Percentiles rank a stretch among this genome's conserved stretches.
Conservation (phyloP, 92 coral and sea anemone species). For the Chrysogorgia sp. region DNA sequence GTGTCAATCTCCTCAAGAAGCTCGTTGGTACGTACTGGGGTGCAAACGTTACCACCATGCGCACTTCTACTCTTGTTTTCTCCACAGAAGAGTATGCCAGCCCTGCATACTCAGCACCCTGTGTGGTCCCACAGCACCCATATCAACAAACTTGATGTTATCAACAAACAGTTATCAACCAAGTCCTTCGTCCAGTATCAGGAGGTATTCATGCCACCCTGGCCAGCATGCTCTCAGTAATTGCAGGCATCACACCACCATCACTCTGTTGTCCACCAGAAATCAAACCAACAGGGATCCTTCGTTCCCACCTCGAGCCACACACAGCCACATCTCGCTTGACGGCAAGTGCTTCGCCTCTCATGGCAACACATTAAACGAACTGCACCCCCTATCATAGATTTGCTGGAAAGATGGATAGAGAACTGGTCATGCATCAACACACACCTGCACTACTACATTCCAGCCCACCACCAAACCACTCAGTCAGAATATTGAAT, state of each 20-base stretch:
- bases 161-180: slow-evolving; percentile 45
- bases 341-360: too few relatives aligned
- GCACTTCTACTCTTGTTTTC: slow-evolving; percentile 29
- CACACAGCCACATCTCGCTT: too few relatives aligned
- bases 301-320: slow-evolving; percentile 31
- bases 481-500: neutral
- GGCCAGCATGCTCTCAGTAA: slow-evolving; percentile 30
- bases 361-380: slow-evolving; percentile 6
- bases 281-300: slow-evolving; percentile 28
- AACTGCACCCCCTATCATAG: slow-evolving; percentile 10
- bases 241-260: slow-evolving; percentile 40
- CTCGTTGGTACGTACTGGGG: slow-evolving; percentile 15
- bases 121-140: slow-evolving; percentile 31
- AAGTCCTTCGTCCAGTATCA: slow-evolving; percentile 23
- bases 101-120: too few relatives aligned
- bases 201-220: slow-evolving; percentile 29
- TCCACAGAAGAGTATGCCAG: slow-evolving; percentile 36
- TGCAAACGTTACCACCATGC: slow-evolving; percentile 25
- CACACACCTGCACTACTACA: slow-evolving; percentile 14
- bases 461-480: slow-evolving; percentile 9
- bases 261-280: slow-evolving; percentile 11
- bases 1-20: slow-evolving; percentile 26
- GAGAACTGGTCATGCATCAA: too few relatives aligned
- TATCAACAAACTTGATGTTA: slow-evolving; percentile 33
- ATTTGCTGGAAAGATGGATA: slow-evolving; percentile 24